phyloP scores from a whole-genome alignment of 1,140 invertebrate species.

The Mercenaria mercenaria region DNA sequence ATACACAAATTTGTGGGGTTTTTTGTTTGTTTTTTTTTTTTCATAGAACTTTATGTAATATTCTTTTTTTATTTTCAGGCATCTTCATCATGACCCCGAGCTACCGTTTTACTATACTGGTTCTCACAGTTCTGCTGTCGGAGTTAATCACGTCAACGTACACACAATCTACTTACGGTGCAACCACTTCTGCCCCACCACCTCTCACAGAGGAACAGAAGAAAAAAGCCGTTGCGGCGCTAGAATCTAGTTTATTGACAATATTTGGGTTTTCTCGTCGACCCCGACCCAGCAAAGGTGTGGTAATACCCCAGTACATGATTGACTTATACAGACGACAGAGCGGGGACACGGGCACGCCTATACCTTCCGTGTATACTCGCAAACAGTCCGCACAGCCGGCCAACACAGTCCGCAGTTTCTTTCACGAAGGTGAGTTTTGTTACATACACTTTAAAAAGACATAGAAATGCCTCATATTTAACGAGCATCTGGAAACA shows the following conservation, averaged over 20 bases:
- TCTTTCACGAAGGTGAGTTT: conserved; percentile 92
- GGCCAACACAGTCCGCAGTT: conserved; percentile 95
- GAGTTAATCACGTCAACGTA: conserved; percentile 25
- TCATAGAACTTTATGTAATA: background rate
- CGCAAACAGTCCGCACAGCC: conserved; percentile 78
- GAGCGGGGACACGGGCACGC: conserved; percentile 59
- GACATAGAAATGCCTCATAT: conserved; percentile 88
- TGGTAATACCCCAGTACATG: conserved; percentile 92
- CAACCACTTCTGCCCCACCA: conserved; percentile 45
- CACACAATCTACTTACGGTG: conserved; percentile 23
- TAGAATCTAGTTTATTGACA: conserved; percentile 91
- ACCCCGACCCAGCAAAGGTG: conserved; percentile 86
- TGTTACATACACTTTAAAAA: background rate
- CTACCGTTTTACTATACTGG: conserved; percentile 67
- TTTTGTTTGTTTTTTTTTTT: no score
- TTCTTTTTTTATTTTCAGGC: conserved; percentile 69
- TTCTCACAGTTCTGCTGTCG: conserved; percentile 60
- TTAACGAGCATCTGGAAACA: background rate
- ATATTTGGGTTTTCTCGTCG: conserved; percentile 91
- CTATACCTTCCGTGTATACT: conserved; percentile 38
- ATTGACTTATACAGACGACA: conserved; percentile 90
- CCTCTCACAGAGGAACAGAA: conserved; percentile 70
- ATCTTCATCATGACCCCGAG: conserved; percentile 74
- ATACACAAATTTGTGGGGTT: no score
- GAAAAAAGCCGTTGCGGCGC: conserved; percentile 80